Evolutionary conservation across 1,140 invertebrate species (phyloP), one percentile per base, ranked within the genome.

Genomic region (Zeugodacus cucurbitae): DNA sequence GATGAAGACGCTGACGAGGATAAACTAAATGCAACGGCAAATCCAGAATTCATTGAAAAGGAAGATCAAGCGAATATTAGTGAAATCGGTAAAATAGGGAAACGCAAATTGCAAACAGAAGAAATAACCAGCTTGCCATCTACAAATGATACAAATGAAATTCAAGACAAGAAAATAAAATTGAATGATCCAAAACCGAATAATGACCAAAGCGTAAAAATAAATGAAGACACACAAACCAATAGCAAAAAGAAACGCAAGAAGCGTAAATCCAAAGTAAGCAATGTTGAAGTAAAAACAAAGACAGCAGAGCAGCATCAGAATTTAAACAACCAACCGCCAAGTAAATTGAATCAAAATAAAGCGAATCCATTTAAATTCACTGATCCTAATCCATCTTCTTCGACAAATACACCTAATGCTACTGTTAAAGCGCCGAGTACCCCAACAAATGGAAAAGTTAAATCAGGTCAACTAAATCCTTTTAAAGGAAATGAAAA

Each of bases 1-100:
- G 92, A 94, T 34, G 91, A 92, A 26, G 90, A 74, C 5, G 54
- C 57, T 20, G 64, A 88, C 26, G 44, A 86, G 20, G 54, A 14
- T 32, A 37, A 44, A 29, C n/a, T 22, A 67, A 64, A 26, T n/a
- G 34, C 37, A 87, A 10, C 17, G 10, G 3, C 58, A 62, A n/a
- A 22, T 26, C 0, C 58, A 11, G 37, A 37, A 8, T 26, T 41
- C 22, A 41, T 41, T 44, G n/a, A 26, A 2, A 48, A 14, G 14
- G 70, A 11, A 29, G 26, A 57, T 57, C 37, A 57, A 58, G 67
- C 20, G 85, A 57, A 70, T 5, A 48, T 58, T 41, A 32, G 29
- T 14, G 41, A 57, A 57, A 48, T 29, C 2, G 54, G 32, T 22
- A 8, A 29, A 48, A 67, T 62, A 17, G 29, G 48, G 37, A 78